Base-by-base conservation (phyloP, 2,888 invertebrate species). In the Anoplius nigerrimus region DNA sequence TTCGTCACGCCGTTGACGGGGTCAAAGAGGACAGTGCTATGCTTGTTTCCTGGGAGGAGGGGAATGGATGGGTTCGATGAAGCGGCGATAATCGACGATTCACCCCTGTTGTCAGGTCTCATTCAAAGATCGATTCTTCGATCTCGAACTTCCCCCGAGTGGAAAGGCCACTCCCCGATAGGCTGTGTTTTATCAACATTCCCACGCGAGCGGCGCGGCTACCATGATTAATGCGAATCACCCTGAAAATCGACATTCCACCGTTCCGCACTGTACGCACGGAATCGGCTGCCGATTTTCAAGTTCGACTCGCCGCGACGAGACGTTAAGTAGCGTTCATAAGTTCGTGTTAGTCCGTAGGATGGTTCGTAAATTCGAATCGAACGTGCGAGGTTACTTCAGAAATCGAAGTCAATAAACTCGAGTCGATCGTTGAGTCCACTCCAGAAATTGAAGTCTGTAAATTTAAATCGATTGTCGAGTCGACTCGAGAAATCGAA, bases 141-240 rank as follows among this genome's bases (percentile, higher is more conserved):
- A 51, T 11, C 3, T 51, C 16, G 2, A 11, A 2, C 51, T 18
- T 20, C 20, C 20, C 20, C 18, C 20, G 18, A 3, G 3, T 11
- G 16, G 3, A n/a, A 20, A 21, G 15, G 52, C 52, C 52, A 52
- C 52, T 52, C 22, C 16, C 34, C 24, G 52, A n/a, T 0, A n/a
- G 56, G 34, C 34, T 13, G 53, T 76, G 59, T 67, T 74, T 81
- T 69, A 78, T 75, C 65, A 74, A 72, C 62, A 69, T 69, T 70
- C 66, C 69, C 68, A 76, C 64, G 57, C 54, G 51, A 24, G 68
- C 51, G 42, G 60, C 22, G 60, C 56, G 53, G 57, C 56, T 55
- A 60, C 55, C 52, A 51, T 78, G 71, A 80, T 80, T 72, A 81
- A 80, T 70, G 71, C 69, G 62, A 58, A 51, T 57, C 65, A 61